Percentiles rank a stretch among this genome's conserved stretches.
Conservation (phyloP, 2,113 vertebrate species). For the Rhizomys pruinosus region DNA sequence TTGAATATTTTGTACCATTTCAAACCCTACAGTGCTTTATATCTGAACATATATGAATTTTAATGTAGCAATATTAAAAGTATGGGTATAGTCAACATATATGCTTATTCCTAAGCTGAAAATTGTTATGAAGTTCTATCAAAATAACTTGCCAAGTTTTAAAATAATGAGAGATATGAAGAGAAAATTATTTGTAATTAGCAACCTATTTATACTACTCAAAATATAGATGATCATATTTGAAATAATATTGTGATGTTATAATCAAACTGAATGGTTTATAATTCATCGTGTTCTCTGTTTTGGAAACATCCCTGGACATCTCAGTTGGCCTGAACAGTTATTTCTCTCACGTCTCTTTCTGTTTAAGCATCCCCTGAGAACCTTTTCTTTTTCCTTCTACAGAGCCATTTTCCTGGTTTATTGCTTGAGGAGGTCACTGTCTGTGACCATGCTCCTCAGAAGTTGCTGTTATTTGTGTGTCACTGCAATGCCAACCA, state of each 20-base stretch:
- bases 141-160: background rate
- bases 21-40: background rate
- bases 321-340: background rate
- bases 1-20: background rate
- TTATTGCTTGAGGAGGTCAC: background rate
- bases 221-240: background rate
- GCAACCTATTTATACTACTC: background rate
- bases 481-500: background rate
- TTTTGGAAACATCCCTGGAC: too few relatives aligned
- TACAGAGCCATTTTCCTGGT: background rate
- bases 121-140: background rate
- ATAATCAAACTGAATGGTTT: background rate
- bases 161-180: background rate
- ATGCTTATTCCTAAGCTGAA: background rate
- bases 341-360: background rate
- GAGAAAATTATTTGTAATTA: slow-evolving; percentile 8
- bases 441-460: background rate
- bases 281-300: too few relatives aligned
- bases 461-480: slow-evolving; percentile 10
- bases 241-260: background rate
- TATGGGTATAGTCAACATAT: background rate
- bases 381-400: too few relatives aligned
- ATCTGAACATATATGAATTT: background rate
- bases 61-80: slow-evolving; percentile 9
- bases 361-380: background rate